These are phyloP conservation scores for Leptinotarsa undecemlineata DNA, from an alignment of 1,140 invertebrate genomes.

Conservation along the genomic window DNA sequence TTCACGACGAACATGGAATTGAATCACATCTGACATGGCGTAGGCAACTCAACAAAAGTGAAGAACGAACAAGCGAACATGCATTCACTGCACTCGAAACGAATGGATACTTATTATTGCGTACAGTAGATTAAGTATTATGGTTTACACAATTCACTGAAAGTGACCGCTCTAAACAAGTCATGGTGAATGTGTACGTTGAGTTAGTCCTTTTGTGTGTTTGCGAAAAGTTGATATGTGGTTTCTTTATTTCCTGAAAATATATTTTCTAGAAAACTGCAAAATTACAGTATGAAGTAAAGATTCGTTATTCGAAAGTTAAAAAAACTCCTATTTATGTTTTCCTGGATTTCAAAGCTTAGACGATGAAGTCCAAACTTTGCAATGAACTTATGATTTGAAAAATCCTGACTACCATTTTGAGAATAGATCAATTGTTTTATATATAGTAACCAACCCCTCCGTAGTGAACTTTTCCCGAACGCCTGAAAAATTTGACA, in stretches of 20 bases:
- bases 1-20: slow-evolving; percentile 3
- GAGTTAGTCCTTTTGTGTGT: background rate
- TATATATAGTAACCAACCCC: too few species aligned
- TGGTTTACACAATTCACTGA: background rate
- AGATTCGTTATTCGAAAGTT: too few species aligned
- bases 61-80: slow-evolving; percentile 6
- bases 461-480: too few species aligned
- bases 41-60: slow-evolving; percentile 1
- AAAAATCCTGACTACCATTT: too few species aligned
- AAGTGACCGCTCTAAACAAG: slow-evolving; percentile 1
- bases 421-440: too few species aligned
- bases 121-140: slow-evolving; percentile 15
- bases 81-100: slow-evolving; percentile 13
- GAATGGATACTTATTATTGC: slow-evolving; percentile 12
- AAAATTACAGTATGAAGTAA: too few species aligned
- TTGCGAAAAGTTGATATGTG: background rate
- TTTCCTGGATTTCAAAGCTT: too few species aligned
- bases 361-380: too few species aligned
- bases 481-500: too few species aligned
- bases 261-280: background rate
- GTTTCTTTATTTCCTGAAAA: background rate
- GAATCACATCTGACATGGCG: slow-evolving; percentile 1
- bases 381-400: too few species aligned
- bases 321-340: too few species aligned
- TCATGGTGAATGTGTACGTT: slow-evolving; percentile 7